A percentile compares a stretch with the other conserved stretches of the same genome.
phyloP scores from a whole-genome alignment of 2,797 vertebrate genomes.

The Sebastes steindachneri region DNA sequence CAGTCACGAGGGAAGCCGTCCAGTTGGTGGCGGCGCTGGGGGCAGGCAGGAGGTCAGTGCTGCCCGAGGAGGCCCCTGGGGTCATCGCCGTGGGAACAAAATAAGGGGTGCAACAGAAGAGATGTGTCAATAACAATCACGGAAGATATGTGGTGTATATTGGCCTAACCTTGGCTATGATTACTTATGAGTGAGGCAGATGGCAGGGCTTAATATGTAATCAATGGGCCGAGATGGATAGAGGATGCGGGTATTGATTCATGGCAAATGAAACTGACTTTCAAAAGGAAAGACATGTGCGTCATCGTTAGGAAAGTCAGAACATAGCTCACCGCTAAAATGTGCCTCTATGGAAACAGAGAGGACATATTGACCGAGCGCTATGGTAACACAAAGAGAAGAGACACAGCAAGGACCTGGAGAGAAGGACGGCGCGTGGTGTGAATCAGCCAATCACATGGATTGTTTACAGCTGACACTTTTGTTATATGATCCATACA shows the following conservation, averaged over 20 bases:
- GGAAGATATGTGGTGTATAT: slow-evolving; percentile 31
- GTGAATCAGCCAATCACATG: background rate
- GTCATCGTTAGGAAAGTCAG: slow-evolving; percentile 34
- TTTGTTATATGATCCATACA: slow-evolving; percentile 13
- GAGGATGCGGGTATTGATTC: slow-evolving; percentile 74
- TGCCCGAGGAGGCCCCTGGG: slow-evolving; percentile 93
- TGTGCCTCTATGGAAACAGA: slow-evolving; percentile 20
- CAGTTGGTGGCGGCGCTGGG: slow-evolving; percentile 90
- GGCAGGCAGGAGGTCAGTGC: slow-evolving; percentile 93
- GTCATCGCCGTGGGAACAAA: slow-evolving; percentile 37
- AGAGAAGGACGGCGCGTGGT: background rate
- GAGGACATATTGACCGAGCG: slow-evolving; percentile 11
- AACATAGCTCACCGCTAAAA: slow-evolving; percentile 21
- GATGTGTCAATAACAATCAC: slow-evolving; percentile 67
- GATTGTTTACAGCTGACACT: slow-evolving; percentile 26
- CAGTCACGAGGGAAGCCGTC: slow-evolving; percentile 91
- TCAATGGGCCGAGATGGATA: slow-evolving; percentile 68
- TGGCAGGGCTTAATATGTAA: slow-evolving; percentile 72
- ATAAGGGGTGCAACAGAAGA: slow-evolving; percentile 42
- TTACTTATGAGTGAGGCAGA: slow-evolving; percentile 68
- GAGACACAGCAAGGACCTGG: background rate
- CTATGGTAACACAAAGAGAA: slow-evolving; percentile 25
- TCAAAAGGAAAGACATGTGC: slow-evolving; percentile 49
- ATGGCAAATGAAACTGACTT: slow-evolving; percentile 69
- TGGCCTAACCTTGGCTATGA: slow-evolving; percentile 73